Evolutionary conservation across 2,888 invertebrate genomes (phyloP).

Genomic region (Xestobium rufovillosum): DNA sequence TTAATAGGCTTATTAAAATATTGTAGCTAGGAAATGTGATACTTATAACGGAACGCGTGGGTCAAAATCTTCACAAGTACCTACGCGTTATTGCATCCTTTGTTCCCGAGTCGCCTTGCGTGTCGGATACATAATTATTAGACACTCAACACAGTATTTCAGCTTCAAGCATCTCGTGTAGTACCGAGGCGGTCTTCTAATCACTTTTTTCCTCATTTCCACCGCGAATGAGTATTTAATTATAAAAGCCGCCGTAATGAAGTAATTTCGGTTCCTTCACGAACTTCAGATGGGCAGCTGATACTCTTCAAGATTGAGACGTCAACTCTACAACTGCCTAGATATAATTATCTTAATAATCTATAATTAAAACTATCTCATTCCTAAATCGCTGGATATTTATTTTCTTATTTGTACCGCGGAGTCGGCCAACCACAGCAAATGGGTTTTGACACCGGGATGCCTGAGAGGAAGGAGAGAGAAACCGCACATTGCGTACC

Average conservation of each 20-base stretch:
- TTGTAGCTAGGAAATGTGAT: no score
- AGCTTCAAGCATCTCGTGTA: slow-evolving; percentile 2
- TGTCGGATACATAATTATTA: slow-evolving; percentile 2
- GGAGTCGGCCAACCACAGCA: no score
- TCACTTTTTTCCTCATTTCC: slow-evolving; percentile 12
- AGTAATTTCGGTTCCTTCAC: slow-evolving; percentile 32
- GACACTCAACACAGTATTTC: slow-evolving; percentile 2
- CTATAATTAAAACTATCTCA: slow-evolving; percentile 34
- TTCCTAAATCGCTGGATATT: slow-evolving; percentile 25
- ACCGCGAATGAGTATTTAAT: slow-evolving; percentile 28
- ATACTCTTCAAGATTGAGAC: slow-evolving; percentile 31
- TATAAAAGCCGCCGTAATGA: slow-evolving; percentile 33
- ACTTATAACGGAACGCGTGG: no score
- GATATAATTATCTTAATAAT: slow-evolving; percentile 32
- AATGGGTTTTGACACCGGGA: no score
- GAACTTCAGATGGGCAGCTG: slow-evolving; percentile 28
- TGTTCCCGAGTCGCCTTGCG: slow-evolving; percentile 1
- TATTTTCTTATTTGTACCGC: background rate
- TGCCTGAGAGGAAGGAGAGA: no score
- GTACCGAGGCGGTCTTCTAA: background rate
- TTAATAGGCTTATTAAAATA: no score
- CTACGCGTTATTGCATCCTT: background rate
- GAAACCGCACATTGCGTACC: no score
- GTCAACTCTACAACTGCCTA: slow-evolving; percentile 27
- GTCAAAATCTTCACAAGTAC: slow-evolving; percentile 1